A percentile compares a stretch with the other conserved stretches of the same genome.
Evolutionary conservation across 2,888 invertebrate genomes (phyloP).

Genomic region (Pyrrhopygopsis socrates): DNA sequence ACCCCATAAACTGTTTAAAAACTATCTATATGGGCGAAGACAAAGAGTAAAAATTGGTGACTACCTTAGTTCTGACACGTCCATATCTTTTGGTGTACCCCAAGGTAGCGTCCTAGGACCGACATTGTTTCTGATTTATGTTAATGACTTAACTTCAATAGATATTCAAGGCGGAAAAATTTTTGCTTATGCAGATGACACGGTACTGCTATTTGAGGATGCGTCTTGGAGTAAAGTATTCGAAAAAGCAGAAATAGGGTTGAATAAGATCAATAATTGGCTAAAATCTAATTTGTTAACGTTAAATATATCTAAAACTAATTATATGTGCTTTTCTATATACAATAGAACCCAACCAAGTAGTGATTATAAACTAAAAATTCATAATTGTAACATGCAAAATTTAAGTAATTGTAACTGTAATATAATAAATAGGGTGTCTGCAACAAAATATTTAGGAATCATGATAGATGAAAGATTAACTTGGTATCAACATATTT

Average conservation of each 20-base stretch:
- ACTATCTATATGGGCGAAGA: background rate
- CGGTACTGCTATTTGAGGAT: conserved; percentile 52
- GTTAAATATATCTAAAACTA: conserved; percentile 59
- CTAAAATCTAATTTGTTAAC: conserved; percentile 48
- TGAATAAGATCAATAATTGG: conserved; percentile 41
- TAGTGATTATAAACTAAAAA: conserved; percentile 5
- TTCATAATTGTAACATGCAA: conserved; percentile 5
- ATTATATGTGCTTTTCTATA: conserved; percentile 25
- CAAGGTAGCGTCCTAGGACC: conserved; percentile 46
- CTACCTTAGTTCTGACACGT: background rate
- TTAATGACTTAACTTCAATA: conserved; percentile 33
- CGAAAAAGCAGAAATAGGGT: conserved; percentile 28
- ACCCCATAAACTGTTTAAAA: conserved; percentile 7
- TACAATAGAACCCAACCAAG: conserved; percentile 2
- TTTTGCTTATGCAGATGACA: conserved; percentile 59
- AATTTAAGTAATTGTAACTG: background rate
- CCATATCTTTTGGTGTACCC: conserved; percentile 7
- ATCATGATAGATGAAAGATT: conserved; percentile 23
- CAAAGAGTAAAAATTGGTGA: background rate
- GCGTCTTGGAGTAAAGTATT: conserved; percentile 33
- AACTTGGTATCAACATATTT: conserved; percentile 1
- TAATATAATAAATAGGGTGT: conserved; percentile 8
- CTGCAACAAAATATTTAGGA: conserved; percentile 31
- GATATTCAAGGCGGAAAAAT: conserved; percentile 9
- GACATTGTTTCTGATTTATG: conserved; percentile 27